Evolutionary conservation across 2,888 invertebrate species (phyloP).

Genomic region (Fragum sueziense): DNA sequence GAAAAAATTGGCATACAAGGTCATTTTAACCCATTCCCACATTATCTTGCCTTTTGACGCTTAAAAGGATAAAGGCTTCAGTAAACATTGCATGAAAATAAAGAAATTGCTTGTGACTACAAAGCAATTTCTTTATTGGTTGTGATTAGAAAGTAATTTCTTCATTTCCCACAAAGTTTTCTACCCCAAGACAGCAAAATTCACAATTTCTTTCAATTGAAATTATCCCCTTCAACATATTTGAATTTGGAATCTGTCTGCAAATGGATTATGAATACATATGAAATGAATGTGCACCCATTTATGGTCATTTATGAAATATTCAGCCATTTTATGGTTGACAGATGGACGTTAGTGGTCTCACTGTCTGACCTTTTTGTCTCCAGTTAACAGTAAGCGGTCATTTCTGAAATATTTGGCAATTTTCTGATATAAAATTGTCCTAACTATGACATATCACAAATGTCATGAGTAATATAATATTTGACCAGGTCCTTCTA

Average conservation of each 20-base stretch:
- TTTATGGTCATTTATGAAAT: neutral
- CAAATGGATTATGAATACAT: neutral
- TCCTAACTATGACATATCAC: neutral
- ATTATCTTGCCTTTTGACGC: too few relatives aligned
- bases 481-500: too few relatives aligned
- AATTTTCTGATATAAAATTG: neutral
- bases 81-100: too few relatives aligned
- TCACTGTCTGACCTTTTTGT: slow-evolving; percentile 15
- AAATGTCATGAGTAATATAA: too few relatives aligned
- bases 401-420: neutral
- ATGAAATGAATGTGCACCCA: neutral
- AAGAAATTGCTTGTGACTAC: too few relatives aligned
- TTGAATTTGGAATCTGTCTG: neutral
- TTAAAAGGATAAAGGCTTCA: too few relatives aligned
- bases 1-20: too few relatives aligned
- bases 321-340: neutral
- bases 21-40: too few relatives aligned
- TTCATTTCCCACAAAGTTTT: slow-evolving; percentile 11
- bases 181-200: too few relatives aligned
- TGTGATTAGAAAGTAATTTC: neutral
- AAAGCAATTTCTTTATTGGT: too few relatives aligned
- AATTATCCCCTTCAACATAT: neutral
- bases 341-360: slow-evolving; percentile 3
- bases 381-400: neutral
- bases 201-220: too few relatives aligned